phyloP scores from a whole-genome alignment of 2,888 invertebrate species.

The Keiferia lycopersicella region DNA sequence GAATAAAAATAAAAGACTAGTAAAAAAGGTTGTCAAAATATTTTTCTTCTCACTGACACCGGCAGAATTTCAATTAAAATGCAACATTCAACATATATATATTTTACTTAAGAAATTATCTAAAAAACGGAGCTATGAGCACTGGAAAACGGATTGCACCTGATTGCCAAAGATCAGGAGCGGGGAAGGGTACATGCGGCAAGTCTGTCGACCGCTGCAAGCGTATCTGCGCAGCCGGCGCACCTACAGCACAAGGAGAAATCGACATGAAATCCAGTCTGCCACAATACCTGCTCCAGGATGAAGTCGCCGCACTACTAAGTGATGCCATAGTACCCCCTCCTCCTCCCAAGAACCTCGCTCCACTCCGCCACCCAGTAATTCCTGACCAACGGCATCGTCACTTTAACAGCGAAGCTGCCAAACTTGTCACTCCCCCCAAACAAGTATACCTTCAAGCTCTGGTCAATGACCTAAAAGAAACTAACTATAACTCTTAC shows the following conservation, averaged over 20 bases:
- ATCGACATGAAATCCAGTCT: slow-evolving; percentile 50
- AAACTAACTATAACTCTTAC: slow-evolving; percentile 62
- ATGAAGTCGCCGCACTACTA: slow-evolving; percentile 63
- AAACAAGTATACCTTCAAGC: slow-evolving; percentile 61
- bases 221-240: slow-evolving; percentile 64
- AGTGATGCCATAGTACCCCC: slow-evolving; percentile 60
- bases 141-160: background rate
- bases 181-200: slow-evolving; percentile 68
- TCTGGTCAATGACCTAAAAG: slow-evolving; percentile 61
- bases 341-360: slow-evolving; percentile 48
- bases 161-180: slow-evolving; percentile 54
- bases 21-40: no score
- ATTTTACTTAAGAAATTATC: no score
- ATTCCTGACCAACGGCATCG: slow-evolving; percentile 54
- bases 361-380: slow-evolving; percentile 56
- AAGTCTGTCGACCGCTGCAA: slow-evolving; percentile 63
- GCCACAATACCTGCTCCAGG: slow-evolving; percentile 62
- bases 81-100: no score
- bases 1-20: no score
- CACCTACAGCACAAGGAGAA: slow-evolving; percentile 59
- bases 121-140: no score
- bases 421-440: slow-evolving; percentile 56
- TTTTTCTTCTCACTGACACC: no score
- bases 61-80: no score
- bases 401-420: slow-evolving; percentile 50